Evolutionary conservation across 2,797 vertebrate genomes (phyloP).

Genomic region (Sebastes umbrosus): DNA sequence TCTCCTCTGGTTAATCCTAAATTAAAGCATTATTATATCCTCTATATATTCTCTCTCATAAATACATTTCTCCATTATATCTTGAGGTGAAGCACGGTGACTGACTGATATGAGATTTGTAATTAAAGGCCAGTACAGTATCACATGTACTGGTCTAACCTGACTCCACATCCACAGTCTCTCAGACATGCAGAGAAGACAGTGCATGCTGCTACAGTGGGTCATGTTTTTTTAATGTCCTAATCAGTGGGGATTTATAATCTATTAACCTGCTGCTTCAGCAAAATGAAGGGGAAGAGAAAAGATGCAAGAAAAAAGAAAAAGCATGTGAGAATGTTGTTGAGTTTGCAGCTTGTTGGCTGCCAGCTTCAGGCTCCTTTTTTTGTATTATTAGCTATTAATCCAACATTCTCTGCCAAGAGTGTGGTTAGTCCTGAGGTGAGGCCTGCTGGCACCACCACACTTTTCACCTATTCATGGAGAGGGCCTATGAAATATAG

Average conservation of each 20-base stretch:
- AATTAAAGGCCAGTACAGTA: background rate
- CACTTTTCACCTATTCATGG: conserved; percentile 10
- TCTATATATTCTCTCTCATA: background rate
- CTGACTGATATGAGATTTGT: background rate
- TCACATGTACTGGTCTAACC: background rate
- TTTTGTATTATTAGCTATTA: conserved; percentile 19
- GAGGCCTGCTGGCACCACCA: conserved; percentile 1
- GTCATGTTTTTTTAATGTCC: background rate
- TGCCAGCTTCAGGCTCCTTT: background rate
- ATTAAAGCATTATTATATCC: background rate
- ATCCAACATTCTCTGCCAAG: conserved; percentile 1
- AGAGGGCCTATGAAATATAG: conserved; percentile 27
- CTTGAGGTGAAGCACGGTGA: background rate
- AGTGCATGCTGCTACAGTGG: background rate
- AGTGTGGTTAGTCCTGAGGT: background rate
- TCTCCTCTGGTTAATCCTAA: background rate
- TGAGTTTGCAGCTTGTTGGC: conserved; percentile 4
- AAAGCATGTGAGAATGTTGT: background rate
- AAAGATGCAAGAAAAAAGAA: background rate
- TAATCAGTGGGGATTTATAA: conserved; percentile 20
- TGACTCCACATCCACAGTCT: background rate
- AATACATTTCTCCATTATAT: background rate
- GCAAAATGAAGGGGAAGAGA: background rate
- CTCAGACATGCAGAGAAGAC: background rate
- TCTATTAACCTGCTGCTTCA: conserved; percentile 8